Evolutionary conservation across 2,888 invertebrate species (phyloP), one percentile per base, ranked within the genome.

Genomic region (Anaspis maculata): DNA sequence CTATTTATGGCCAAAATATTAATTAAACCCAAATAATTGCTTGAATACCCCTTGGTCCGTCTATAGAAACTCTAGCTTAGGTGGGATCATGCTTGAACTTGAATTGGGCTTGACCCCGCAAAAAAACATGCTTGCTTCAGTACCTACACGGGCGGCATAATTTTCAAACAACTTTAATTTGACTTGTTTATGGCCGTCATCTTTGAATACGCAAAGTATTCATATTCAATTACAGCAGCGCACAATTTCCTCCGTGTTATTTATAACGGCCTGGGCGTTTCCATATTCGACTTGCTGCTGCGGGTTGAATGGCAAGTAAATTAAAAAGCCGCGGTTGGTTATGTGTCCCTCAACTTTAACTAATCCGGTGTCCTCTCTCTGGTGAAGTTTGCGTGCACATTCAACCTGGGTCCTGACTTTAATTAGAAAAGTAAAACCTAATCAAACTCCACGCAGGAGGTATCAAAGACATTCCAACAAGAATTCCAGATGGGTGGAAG

Each of bases 371-470:
- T n/a, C n/a, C n/a, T n/a, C n/a, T n/a, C n/a, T 41, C 37, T 31
- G 15, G 15, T 30, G 31, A 25, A 32, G 32, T 39, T 34, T 38
- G 38, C 34, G 34, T 32, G 33, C 35, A 28, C 30, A 9, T 25
- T 23, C 25, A 30, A 32, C 37, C n/a, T n/a, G n/a, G n/a, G 35
- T 36, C 40, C 33, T 31, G 45, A 46, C 42, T 49, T 50, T 51
- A 53, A 53, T 52, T 53, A 50, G 46, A 51, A 51, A 51, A 51
- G 46, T 48, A 46, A 50, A 49, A 53, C 43, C 51, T 47, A 52
- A 51, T 53, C 50, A 51, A 49, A 49, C 45, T 53, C 49, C 39
- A 44, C 44, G 48, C 48, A 44, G 49, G 49, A 45, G 48, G 49
- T 23, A 23, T n/a, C n/a, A n/a, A n/a, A n/a, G n/a, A n/a, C n/a